Percentiles rank a stretch among this genome's conserved stretches.
phyloP scores from a whole-genome alignment of 2,113 vertebrate species.

The Ptilorrhoa leucosticta region DNA sequence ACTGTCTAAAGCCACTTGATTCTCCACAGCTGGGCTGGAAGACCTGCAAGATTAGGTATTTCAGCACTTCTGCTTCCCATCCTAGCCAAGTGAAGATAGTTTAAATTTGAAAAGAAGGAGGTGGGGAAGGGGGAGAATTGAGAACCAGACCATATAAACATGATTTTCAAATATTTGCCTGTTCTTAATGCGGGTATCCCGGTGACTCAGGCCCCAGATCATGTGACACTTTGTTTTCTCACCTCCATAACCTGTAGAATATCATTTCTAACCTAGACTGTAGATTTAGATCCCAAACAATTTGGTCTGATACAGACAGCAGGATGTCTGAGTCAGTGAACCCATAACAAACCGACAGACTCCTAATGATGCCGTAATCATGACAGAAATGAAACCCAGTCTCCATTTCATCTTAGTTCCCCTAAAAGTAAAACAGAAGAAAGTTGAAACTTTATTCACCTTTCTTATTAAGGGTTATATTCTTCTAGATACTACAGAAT shows the following conservation, averaged over 20 bases:
- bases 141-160: neutral
- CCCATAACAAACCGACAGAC: neutral
- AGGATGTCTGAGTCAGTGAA: neutral
- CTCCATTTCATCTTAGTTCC: neutral
- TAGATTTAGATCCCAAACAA: neutral
- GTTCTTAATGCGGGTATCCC: neutral
- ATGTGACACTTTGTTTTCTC: neutral
- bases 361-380: neutral
- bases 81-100: neutral
- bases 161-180: neutral
- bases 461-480: neutral
- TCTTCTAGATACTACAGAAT: neutral
- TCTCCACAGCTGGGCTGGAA: conserved; percentile 45
- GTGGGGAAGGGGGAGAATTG: fast-evolving
- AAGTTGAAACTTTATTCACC: neutral
- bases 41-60: conserved; percentile 13
- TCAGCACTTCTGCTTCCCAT: conserved; percentile 38
- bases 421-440: neutral
- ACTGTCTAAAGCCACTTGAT: conserved; percentile 38
- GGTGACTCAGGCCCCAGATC: neutral
- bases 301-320: neutral
- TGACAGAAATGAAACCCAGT: neutral
- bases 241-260: neutral
- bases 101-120: neutral
- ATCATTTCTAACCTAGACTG: neutral